Percentiles rank a stretch among this genome's conserved stretches.
phyloP scores from a whole-genome alignment of 2,113 vertebrate genomes.

The Peromyscus maniculatus region DNA sequence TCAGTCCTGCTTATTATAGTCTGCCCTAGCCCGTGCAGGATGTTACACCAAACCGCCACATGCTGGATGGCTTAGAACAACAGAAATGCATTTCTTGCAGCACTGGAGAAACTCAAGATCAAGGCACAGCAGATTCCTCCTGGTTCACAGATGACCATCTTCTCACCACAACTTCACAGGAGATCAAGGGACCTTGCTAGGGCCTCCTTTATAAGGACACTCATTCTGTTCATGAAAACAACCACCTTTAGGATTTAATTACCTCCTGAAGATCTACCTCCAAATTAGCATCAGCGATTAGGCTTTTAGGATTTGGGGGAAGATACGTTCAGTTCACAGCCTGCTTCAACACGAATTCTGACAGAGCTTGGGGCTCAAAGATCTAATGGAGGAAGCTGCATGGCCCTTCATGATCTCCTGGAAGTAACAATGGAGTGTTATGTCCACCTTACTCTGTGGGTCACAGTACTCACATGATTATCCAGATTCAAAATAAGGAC shows the following conservation, averaged over 20 bases:
- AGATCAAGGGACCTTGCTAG: not conserved
- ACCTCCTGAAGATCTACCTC: not conserved
- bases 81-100: not conserved
- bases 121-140: not conserved
- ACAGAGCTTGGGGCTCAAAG: not conserved
- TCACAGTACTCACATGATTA: not conserved
- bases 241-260: not conserved
- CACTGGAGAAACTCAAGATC: not conserved
- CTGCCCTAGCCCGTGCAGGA: not conserved
- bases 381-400: not conserved
- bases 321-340: not conserved
- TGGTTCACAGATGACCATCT: not conserved
- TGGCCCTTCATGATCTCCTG: not conserved
- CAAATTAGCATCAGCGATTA: not conserved
- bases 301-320: not conserved
- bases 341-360: not conserved
- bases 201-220: not conserved
- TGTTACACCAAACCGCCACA: not conserved
- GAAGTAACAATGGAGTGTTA: not conserved
- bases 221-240: not conserved
- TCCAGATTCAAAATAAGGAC: not conserved
- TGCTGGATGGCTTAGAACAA: not conserved
- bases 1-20: not conserved
- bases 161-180: not conserved
- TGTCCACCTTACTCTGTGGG: not conserved